Evolutionary conservation across 2,113 vertebrate species (phyloP), one percentile per base, ranked within the genome.

Genomic region (Chunga burmeisteri): DNA sequence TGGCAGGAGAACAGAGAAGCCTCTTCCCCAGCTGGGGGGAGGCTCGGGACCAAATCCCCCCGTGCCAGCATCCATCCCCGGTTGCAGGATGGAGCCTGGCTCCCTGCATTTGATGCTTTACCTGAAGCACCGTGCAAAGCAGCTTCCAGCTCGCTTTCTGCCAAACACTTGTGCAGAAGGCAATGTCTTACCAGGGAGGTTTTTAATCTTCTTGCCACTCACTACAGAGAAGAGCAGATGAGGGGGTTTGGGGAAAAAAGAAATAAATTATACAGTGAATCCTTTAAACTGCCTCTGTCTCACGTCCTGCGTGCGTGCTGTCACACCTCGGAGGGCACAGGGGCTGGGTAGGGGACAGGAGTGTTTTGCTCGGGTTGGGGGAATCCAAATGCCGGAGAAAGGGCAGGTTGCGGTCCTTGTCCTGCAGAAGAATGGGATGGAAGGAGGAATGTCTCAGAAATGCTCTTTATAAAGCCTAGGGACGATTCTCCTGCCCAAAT

Each of bases 241-340:
- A 75, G 61, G 2, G 3, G 50, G 55, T 29, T 13, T 15, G 53
- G 75, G 68, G 26, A 3, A 38, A n/a, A 27, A 42, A 27, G 9
- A 29, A 50, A 21, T 62, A 17, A 27, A 40, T 56, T 61, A 16
- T 49, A 58, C 42, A 8, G 2, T 0, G 14, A n/a, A 20, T 10
- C 26, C 40, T 81, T 70, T 23, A 22, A 56, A 20, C 49, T 10
- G 16, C 6, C 40, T 81, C 40, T 62, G 82, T 46, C 38, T 38
- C 50, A 4, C 1, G 4, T 27, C 44, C 65, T 30, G 14, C 11
- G 1, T 14, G 27, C 6, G 1, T 21, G 26, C 34, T 9, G 11
- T 44, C 34, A 34, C 17, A 9, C 21, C 34, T 5, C 3, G 5
- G 52, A 42, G 15, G 42, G 44, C 13, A 38, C 58, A 26, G 56